Conservation (phyloP, 2,888 invertebrate genomes). For the Ashinkailepas kermadecensis region DNA sequence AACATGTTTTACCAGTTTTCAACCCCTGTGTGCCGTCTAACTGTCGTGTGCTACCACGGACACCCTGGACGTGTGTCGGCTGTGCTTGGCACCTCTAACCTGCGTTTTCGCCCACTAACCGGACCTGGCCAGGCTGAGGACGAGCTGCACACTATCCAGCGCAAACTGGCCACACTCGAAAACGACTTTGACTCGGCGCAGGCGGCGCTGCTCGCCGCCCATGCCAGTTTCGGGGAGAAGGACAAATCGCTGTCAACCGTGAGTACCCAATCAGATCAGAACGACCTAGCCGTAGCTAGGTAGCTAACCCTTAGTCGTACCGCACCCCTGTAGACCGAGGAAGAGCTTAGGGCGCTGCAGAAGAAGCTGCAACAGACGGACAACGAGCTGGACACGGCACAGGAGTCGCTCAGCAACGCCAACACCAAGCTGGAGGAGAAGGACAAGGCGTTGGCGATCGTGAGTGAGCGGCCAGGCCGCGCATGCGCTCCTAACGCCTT, state of each 20-base stretch:
- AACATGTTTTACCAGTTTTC: too few relatives aligned
- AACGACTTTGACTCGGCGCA: constrained; percentile 82
- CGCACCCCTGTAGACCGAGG: constrained; percentile 41
- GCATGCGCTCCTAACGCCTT: constrained; percentile 3
- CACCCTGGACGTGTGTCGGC: too few relatives aligned
- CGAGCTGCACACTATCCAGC: constrained; percentile 88
- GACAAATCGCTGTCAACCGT: constrained; percentile 82
- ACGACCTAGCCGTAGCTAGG: too few relatives aligned
- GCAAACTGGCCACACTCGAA: constrained; percentile 91
- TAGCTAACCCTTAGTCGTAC: background rate
- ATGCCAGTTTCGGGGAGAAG: constrained; percentile 87
- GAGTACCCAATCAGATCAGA: constrained; percentile 38
- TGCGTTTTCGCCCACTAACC: too few relatives aligned
- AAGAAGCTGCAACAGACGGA: constrained; percentile 94
- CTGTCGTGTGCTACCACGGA: too few relatives aligned
- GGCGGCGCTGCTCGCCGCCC: constrained; percentile 81
- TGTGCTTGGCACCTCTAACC: too few relatives aligned
- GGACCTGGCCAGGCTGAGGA: constrained; percentile 46
- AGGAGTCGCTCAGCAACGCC: constrained; percentile 82
- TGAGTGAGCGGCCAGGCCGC: constrained; percentile 51
- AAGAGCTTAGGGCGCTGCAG: constrained; percentile 88
- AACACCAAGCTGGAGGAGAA: constrained; percentile 90
- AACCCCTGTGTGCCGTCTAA: too few relatives aligned
- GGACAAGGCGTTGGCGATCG: constrained; percentile 80
- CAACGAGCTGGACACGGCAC: constrained; percentile 78